These are phyloP conservation scores for Erythrocercus mccallii DNA, from an alignment of 2,113 vertebrate species.

Conservation along the genomic window DNA sequence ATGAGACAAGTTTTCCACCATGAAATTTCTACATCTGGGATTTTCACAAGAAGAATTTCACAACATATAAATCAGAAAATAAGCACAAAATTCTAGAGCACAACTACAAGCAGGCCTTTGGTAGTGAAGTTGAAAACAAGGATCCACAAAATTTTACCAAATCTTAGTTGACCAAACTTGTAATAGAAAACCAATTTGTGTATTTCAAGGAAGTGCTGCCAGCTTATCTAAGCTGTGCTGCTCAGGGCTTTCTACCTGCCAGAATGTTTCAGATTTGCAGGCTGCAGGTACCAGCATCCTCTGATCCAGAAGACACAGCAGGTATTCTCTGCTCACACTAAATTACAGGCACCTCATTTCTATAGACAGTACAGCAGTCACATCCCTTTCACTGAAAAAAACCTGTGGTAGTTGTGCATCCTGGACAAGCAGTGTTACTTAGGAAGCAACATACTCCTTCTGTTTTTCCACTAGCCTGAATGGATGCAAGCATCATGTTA, in stretches of 20 bases:
- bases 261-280: neutral
- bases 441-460: neutral
- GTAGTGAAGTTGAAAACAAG: neutral
- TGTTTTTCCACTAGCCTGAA: neutral
- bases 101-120: neutral
- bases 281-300: neutral
- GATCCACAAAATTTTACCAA: neutral
- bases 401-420: accelerated
- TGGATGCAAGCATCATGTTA: neutral
- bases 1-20: neutral
- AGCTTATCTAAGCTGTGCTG: neutral
- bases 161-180: neutral
- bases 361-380: neutral
- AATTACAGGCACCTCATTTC: neutral
- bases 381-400: neutral
- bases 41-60: neutral
- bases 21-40: neutral
- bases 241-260: neutral
- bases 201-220: neutral
- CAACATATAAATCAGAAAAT: neutral
- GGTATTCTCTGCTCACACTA: neutral
- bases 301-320: neutral
- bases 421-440: neutral
- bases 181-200: neutral
- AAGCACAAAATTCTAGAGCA: neutral